Evolutionary conservation across 2,113 vertebrate genomes (phyloP), one percentile per base, ranked within the genome.

Genomic region (Lucifuga dentata): DNA sequence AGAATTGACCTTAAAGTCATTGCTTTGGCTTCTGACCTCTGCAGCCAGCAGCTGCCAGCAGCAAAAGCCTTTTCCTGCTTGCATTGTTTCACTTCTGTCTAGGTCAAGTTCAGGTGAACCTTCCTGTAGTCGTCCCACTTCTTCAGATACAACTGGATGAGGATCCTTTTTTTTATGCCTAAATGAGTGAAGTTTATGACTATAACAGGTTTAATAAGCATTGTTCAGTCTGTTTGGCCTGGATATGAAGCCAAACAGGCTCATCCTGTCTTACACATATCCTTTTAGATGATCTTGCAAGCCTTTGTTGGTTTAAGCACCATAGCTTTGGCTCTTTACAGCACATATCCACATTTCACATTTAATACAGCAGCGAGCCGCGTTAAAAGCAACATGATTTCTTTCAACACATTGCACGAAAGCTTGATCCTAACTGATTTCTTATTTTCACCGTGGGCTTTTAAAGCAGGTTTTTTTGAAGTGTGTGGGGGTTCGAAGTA

Each of bases 1-100:
- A 52, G 64, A 70, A 58, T 84, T 62, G 48, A 61, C 44, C 52
- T 32, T 69, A 33, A 84, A 80, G 66, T 78, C 8, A 4, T 52
- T 43, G 20, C 21, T 62, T 23, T 26, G 55, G 40, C 56, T 44
- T 63, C 23, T 32, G 68, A 80, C 70, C 56, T 62, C 45, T 9
- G 5, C 49, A 52, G 50, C 36, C 65, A 21, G 55, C 74, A 50
- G 80, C 76, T 69, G 65, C 52, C 3, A 29, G 7, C 26, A 29
- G 26, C 26, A 7, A 35, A 61, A 68, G 23, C 49, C 35, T 38
- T 23, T 71, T 85, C 68, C 81, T 86, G 73, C 36, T 49, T 24
- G 24, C 60, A 71, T 81, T 85, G 69, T 88, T 77, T 67, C 44
- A 13, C n/a, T 69, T 35, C 35, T 59, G 65, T 45, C 33, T 2